Evolutionary conservation across 2,888 invertebrate genomes (phyloP), one percentile per base, ranked within the genome.

Genomic region (Strigamia transsilvanica): DNA sequence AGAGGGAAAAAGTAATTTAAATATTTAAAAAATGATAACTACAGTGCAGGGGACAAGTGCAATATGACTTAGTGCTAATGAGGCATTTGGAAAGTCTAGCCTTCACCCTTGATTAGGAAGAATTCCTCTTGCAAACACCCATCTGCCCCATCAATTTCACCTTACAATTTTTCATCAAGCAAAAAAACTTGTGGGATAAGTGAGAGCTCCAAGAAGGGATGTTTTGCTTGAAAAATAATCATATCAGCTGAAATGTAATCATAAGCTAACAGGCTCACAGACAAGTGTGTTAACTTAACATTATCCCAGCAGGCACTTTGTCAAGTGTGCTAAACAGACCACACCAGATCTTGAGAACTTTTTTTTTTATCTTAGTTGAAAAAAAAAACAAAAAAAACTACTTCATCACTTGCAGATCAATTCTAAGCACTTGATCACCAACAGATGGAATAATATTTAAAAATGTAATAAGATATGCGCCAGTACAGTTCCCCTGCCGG

Each of bases 11-110:
- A 18, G 6, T 27, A 27, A 27, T 27, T 27, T 27, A 27, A 27
- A 27, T 27, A 3, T 27, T 27, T 27, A 51, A 51, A 51, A 51
- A n/a, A n/a, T 51, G n/a, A 51, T 51, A 13, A 51, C 3, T 4
- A 51, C 10, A 51, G 13, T 51, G 4, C 9, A 51, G 51, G 56
- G 5, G 56, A 18, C 2, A 6, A 18, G 2, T 18, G 73, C 32
- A 73, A 73, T 73, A 27, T 32, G 73, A 73, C 73, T 27, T 73
- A 56, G n/a, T 27, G n/a, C 32, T 27, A 73, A 73, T 73, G 73
- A 73, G 73, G 73, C 73, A 73, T 73, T 73, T 73, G 15, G 32
- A 73, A 73, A 73, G 73, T 73, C 73, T 15, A 73, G 32, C 13
- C 32, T 56, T 56, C 56, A 56, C 56, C 56, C 56, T 56, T 32